Percentiles rank a stretch among this genome's conserved stretches.
phyloP scores from a whole-genome alignment of 2,797 vertebrate genomes.

The Podargus strigoides region DNA sequence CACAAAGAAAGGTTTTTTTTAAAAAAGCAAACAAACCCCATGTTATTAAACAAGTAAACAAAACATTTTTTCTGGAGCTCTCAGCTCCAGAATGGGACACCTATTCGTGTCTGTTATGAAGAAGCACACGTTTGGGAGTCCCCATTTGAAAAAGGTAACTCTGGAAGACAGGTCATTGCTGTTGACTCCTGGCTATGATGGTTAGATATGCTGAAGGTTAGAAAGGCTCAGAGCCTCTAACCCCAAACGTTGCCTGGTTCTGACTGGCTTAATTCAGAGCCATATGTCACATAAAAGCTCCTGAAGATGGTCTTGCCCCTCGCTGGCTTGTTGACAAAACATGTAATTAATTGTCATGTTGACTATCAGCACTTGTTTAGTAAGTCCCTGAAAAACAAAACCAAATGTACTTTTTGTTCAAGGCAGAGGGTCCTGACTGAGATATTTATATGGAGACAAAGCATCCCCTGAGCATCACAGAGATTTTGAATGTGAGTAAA shows the following conservation, averaged over 20 bases:
- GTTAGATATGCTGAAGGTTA: neutral
- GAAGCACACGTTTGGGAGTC: neutral
- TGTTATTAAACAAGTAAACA: neutral
- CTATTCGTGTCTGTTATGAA: neutral
- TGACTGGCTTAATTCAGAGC: neutral
- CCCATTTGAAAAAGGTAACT: neutral
- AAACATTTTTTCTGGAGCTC: neutral
- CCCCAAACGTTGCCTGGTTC: neutral
- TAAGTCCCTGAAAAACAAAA: neutral
- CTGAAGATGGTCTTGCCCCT: neutral
- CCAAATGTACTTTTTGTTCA: neutral
- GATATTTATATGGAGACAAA: neutral
- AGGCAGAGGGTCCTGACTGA: neutral
- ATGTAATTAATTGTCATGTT: neutral
- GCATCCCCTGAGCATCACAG: neutral
- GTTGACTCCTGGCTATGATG: neutral
- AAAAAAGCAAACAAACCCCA: neutral
- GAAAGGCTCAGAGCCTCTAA: neutral
- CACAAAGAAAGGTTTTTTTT: neutral
- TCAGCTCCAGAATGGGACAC: neutral
- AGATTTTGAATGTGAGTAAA: neutral
- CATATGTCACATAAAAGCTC: neutral
- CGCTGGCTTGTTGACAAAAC: neutral
- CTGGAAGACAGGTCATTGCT: neutral
- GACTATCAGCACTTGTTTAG: neutral